Evolutionary conservation across 2,888 invertebrate species (phyloP), one percentile per base, ranked within the genome.

Genomic region (Athrips mouffetella): DNA sequence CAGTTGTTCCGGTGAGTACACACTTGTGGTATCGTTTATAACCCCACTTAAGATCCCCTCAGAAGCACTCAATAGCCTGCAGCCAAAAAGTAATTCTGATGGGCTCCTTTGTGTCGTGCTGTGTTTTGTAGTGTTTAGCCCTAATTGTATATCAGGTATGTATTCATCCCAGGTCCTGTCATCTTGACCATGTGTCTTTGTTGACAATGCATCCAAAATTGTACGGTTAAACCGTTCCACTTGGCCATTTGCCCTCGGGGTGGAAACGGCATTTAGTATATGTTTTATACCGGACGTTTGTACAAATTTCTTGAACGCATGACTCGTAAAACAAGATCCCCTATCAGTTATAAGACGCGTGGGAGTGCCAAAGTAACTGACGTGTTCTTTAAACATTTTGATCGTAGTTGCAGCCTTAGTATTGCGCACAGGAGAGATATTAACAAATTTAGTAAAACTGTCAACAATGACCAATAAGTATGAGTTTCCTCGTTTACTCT

Each of bases 401-500:
- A 23, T 23, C 5, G 23, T 23, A 5, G 23, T 23, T 23, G 23
- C 7, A 5, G 23, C 23, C 7, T 23, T 23, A 5, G 23, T 23
- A 7, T 23, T 23, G 7, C 23, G 23, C 7, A 23, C 23, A 5
- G 23, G 23, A 23, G 23, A 5, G 23, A 23, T 23, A 23, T 23
- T 23, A 7, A 23, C 7, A 7, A 23, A 23, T 23, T 23, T 23
- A 3, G 23, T 23, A 23, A 23, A 23, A 7, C 23, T 7, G 7
- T 60, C 60, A 2, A 60, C 30, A 0, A 60, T 16, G 4, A 60
- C 57, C 1, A 60, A 25, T 2, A 55, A 5, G 27, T 58, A 60
- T 3, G 29, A 52, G 20, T 59, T 59, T 2, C 54, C 51, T 3
- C 15, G 29, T 25, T 52, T 59, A n/a, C 53, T 59, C n/a, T 31